phyloP scores from a whole-genome alignment of 1,140 invertebrate genomes.

The Drosophila sproati region DNA sequence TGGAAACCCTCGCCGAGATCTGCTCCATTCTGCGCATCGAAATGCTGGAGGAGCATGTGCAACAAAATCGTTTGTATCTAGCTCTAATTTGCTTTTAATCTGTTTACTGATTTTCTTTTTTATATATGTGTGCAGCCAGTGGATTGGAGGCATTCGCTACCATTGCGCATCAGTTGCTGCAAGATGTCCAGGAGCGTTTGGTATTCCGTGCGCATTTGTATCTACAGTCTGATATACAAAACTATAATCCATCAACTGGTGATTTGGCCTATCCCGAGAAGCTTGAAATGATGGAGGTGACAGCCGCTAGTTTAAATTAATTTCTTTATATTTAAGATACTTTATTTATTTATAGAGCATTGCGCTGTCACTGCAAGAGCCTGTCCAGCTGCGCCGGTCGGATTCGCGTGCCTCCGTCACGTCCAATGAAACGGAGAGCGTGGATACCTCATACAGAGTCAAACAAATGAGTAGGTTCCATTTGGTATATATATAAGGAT shows the following conservation, averaged over 20 bases:
- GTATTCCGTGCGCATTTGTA: conserved; percentile 98
- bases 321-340: neutral
- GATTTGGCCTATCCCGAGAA: conserved; percentile 99
- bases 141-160: conserved; percentile 93
- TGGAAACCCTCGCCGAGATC: conserved; percentile 98
- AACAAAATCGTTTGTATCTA: conserved; percentile 89
- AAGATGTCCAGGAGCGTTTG: conserved; percentile 98
- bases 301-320: neutral
- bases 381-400: conserved; percentile 86
- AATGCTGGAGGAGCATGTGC: conserved; percentile 97
- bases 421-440: conserved; percentile 85
- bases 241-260: conserved; percentile 95
- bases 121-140: conserved; percentile 82
- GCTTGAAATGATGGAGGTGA: conserved; percentile 96
- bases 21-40: conserved; percentile 97
- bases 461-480: conserved; percentile 71
- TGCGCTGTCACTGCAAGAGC: conserved; percentile 89
- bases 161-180: conserved; percentile 93
- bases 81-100: neutral
- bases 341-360: conserved; percentile 87
- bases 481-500: no score
- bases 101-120: neutral
- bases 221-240: conserved; percentile 95
- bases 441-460: conserved; percentile 69
- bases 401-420: conserved; percentile 89